These are phyloP conservation scores for Dromiciops gliroides DNA, from an alignment of 2,113 vertebrate species.

Conservation along the genomic window DNA sequence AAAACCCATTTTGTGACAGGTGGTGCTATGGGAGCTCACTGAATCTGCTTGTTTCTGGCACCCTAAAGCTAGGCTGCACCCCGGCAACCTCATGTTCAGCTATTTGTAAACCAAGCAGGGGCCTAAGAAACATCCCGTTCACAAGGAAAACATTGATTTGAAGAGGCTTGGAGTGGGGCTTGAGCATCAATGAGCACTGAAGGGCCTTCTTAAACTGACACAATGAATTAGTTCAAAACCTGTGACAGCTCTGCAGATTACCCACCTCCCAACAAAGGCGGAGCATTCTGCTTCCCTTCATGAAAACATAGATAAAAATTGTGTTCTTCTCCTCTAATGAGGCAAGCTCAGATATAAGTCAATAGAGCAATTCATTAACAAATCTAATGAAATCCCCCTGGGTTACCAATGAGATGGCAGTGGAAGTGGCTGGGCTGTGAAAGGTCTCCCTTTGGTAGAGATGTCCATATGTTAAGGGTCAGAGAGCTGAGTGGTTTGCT, in stretches of 20 bases:
- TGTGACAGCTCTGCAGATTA: slow-evolving; percentile 93
- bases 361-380: slow-evolving; percentile 99
- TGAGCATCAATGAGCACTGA: slow-evolving; percentile 87
- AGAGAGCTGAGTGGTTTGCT: slow-evolving; percentile 92
- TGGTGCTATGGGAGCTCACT: slow-evolving; percentile 87
- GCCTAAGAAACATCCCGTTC: slow-evolving; percentile 89
- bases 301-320: slow-evolving; percentile 87
- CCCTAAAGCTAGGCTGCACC: slow-evolving; percentile 86
- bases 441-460: slow-evolving; percentile 92
- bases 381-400: slow-evolving; percentile 95
- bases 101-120: slow-evolving; percentile 94
- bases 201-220: slow-evolving; percentile 92
- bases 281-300: slow-evolving; percentile 85
- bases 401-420: slow-evolving; percentile 89
- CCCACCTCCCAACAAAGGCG: slow-evolving; percentile 90
- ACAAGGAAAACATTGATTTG: slow-evolving; percentile 89
- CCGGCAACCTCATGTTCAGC: slow-evolving; percentile 90
- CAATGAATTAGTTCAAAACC: slow-evolving; percentile 93
- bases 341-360: slow-evolving; percentile 96
- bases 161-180: slow-evolving; percentile 88
- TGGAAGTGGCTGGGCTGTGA: slow-evolving; percentile 88
- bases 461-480: slow-evolving; percentile 98
- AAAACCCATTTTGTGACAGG: slow-evolving; percentile 86
- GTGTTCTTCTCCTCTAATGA: slow-evolving; percentile 96
- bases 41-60: slow-evolving; percentile 85